Base-by-base conservation (phyloP, 2,113 vertebrate genomes). In the Percina caprodes region DNA sequence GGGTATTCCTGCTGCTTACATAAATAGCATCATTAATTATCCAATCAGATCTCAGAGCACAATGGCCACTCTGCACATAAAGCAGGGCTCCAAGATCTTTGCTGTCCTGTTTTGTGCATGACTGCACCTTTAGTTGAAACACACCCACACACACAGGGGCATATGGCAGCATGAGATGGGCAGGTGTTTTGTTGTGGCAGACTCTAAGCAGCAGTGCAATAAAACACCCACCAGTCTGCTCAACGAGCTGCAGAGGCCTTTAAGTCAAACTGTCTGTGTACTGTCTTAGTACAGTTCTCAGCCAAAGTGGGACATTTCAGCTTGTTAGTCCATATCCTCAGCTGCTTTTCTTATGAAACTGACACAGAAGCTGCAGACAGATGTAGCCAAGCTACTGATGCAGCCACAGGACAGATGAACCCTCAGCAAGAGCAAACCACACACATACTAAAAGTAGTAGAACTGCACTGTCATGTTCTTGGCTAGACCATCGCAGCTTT, bases 21-120 rank as follows among this genome's bases (percentile, higher is more conserved):
- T 87, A 93, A 94, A 93, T 86, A 92, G 84, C 68, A 84, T 90
- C 35, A 89, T 94, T 93, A 93, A 93, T 95, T 93, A 91, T 81
- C 93, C 90, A 94, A 92, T 95, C 90, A 88, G 83, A 88, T 81
- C 77, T 77, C 52, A 56, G 52, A 59, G 60, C 74, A 93, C 91
- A 94, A 93, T 92, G 58, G 74, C 80, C 55, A 51, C 71, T 62
- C 59, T 23, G 46, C 74, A 79, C 72, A 86, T 85, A 86, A 92
- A 91, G 89, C 49, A 14, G 52, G 45, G 54, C 83, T 60, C 73
- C 26, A 55, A 89, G 89, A 82, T 72, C 77, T 93, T 80, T 84
- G 86, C 92, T 83, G 73, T 51, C 70, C 80, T 84, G 83, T 92
- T 93, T 93, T 94, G 90, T 94, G 94, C 93, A 92, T 94, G 93